Conservation (phyloP, 2,888 invertebrate species). For the Drosophila borealis region DNA sequence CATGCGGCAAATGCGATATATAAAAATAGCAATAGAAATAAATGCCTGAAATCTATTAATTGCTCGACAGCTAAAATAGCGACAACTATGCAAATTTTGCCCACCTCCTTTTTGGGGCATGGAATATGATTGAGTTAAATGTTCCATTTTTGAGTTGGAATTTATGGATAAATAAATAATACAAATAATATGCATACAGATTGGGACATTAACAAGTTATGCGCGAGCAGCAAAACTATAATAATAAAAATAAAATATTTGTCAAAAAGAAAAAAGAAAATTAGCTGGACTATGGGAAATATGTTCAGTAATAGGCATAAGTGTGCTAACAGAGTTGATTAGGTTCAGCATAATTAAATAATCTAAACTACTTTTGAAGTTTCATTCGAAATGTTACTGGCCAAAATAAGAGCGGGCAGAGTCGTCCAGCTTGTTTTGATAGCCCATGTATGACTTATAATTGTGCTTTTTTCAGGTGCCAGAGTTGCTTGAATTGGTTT, state of each 20-base stretch:
- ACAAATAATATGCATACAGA: background rate
- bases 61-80: conserved; percentile 27
- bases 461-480: conserved; percentile 85
- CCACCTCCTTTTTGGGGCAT: background rate
- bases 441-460: conserved; percentile 86
- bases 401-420: conserved; percentile 86
- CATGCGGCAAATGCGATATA: conserved; percentile 24
- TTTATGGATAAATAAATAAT: background rate
- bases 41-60: conserved; percentile 32
- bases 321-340: too few relatives aligned
- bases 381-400: conserved; percentile 86
- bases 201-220: background rate
- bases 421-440: conserved; percentile 87
- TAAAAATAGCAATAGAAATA: conserved; percentile 21
- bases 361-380: too few relatives aligned
- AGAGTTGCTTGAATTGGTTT: conserved; percentile 21
- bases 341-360: too few relatives aligned
- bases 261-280: too few relatives aligned
- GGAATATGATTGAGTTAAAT: background rate
- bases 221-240: background rate
- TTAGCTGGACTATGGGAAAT: too few relatives aligned
- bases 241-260: too few relatives aligned
- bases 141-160: background rate
- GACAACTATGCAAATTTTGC: conserved; percentile 9
- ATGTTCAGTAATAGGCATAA: too few relatives aligned